Conservation (phyloP, 2,888 invertebrate species). For the Rugalucina vietnamica region DNA sequence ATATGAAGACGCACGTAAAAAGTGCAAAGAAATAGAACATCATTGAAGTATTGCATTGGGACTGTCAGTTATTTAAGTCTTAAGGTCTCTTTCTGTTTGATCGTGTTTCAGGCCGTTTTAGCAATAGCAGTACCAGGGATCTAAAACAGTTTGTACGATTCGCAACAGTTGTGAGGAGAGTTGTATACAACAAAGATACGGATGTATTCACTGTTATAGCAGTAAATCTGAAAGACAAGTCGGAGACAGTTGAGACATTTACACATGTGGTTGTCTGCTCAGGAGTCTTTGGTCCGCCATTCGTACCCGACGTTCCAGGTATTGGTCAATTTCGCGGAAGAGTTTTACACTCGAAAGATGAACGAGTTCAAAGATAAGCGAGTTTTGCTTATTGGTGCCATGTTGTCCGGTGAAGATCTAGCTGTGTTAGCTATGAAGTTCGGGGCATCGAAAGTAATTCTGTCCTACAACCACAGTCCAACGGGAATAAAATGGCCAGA, state of each 20-base stretch:
- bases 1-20: no score
- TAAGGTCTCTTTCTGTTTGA: no score
- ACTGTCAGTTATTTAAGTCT: no score
- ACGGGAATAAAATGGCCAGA: slow-evolving; percentile 5
- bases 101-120: slow-evolving; percentile 13
- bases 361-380: slow-evolving; percentile 22
- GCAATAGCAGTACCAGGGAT: neutral
- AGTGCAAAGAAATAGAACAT: no score
- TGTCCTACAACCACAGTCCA: neutral
- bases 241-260: slow-evolving; percentile 4
- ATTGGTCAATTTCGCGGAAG: slow-evolving; percentile 19
- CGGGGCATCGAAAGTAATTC: neutral
- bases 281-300: slow-evolving; percentile 17
- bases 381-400: slow-evolving; percentile 18
- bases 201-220: slow-evolving; percentile 34
- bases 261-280: slow-evolving; percentile 19
- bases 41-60: no score
- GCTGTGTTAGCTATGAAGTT: slow-evolving; percentile 3
- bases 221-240: neutral
- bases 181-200: slow-evolving; percentile 25
- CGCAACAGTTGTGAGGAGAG: slow-evolving; percentile 21
- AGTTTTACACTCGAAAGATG: slow-evolving; percentile 29
- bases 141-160: neutral
- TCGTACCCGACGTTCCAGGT: slow-evolving; percentile 15
- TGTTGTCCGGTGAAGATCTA: slow-evolving; percentile 20